Evolutionary conservation across 2,888 invertebrate genomes (phyloP).

Genomic region (Scaptomyza caliginosa): DNA sequence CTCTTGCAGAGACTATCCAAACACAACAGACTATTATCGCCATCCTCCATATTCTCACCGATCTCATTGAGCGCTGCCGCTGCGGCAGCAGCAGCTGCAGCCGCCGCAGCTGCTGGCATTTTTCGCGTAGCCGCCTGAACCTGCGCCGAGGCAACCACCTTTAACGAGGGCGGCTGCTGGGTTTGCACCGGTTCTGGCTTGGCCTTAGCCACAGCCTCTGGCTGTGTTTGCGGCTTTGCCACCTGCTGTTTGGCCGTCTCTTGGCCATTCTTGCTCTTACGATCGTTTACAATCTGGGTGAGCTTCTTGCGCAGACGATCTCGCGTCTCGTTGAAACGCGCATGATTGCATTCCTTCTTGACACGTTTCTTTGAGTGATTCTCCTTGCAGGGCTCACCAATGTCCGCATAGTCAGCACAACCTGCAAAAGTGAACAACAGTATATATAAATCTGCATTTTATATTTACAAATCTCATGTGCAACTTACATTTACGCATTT

Average conservation of each 20-base stretch:
- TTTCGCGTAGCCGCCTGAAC: conserved; percentile 52
- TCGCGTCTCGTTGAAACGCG: conserved; percentile 83
- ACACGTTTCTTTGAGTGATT: conserved; percentile 83
- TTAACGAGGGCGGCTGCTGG: conserved; percentile 58
- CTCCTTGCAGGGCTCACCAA: conserved; percentile 83
- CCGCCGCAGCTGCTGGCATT: conserved; percentile 46
- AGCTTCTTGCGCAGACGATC: conserved; percentile 83
- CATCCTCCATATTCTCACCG: conserved; percentile 55
- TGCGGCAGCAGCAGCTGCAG: conserved; percentile 52
- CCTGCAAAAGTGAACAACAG: conserved; percentile 42
- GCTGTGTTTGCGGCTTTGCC: conserved; percentile 12
- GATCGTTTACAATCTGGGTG: conserved; percentile 81
- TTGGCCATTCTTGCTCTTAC: conserved; percentile 75
- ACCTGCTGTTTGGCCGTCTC: conserved; percentile 24
- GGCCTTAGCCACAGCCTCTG: conserved; percentile 3
- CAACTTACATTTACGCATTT: conserved; percentile 80
- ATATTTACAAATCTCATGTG: background rate
- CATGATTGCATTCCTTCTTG: conserved; percentile 84
- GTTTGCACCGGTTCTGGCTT: conserved; percentile 25
- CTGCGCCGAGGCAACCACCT: conserved; percentile 64
- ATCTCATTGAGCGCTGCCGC: conserved; percentile 59
- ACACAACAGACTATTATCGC: conserved; percentile 79
- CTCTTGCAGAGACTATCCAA: conserved; percentile 80
- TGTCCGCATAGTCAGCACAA: conserved; percentile 81
- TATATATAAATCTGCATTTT: background rate